Conservation (phyloP, 2,888 invertebrate species). For the Orgyia antiqua region DNA sequence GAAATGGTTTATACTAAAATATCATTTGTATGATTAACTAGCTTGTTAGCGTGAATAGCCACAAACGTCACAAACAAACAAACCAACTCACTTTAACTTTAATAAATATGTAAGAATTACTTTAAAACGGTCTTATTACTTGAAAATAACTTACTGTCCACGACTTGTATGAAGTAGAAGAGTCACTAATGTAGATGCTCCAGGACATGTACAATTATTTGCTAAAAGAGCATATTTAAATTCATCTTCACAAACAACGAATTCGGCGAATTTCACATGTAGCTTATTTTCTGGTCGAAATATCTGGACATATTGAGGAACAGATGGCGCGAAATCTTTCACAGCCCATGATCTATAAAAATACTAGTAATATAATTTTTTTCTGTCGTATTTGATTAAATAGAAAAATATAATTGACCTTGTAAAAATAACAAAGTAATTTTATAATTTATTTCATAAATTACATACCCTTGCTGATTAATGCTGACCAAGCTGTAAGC, state of each 20-base stretch:
- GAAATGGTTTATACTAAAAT: too few relatives aligned
- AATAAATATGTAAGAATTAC: too few relatives aligned
- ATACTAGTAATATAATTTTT: too few relatives aligned
- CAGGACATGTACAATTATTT: constrained; percentile 99
- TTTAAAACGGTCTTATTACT: too few relatives aligned
- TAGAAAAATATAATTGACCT: too few relatives aligned
- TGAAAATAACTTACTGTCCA: constrained; percentile 91
- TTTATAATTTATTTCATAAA: neutral
- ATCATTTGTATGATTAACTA: too few relatives aligned
- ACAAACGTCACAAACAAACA: neutral
- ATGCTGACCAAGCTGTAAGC: too few relatives aligned
- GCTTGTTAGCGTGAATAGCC: too few relatives aligned
- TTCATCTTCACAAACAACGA: constrained; percentile 99
- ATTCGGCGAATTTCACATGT: constrained; percentile 99
- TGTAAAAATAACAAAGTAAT: neutral
- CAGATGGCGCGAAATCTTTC: constrained; percentile 97
- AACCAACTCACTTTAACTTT: neutral
- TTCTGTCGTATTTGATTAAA: too few relatives aligned
- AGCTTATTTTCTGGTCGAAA: constrained; percentile 99
- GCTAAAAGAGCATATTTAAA: constrained; percentile 98
- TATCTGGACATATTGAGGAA: constrained; percentile 98
- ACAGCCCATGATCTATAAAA: constrained; percentile 94
- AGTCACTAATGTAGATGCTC: constrained; percentile 97
- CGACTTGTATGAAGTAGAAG: constrained; percentile 96
- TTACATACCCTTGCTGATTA: too few relatives aligned